Percentiles rank a stretch among this genome's conserved stretches.
Conservation (phyloP, 2,113 vertebrate genomes). For the Sprattus sprattus region DNA sequence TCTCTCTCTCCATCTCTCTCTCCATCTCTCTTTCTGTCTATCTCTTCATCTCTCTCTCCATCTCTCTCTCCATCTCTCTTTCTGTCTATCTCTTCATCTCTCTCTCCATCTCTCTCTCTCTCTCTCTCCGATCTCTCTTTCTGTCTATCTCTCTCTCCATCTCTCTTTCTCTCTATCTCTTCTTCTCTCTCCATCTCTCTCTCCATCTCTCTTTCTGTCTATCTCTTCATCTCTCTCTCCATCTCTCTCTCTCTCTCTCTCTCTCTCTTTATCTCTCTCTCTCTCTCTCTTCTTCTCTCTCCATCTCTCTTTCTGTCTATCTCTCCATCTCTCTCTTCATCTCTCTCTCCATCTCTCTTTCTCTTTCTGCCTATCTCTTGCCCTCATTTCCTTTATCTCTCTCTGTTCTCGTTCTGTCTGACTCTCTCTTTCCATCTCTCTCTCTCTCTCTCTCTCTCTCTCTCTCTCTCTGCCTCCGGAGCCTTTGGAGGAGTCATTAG, state of each 20-base stretch:
- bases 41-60: constrained; percentile 71
- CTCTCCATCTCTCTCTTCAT: too few relatives aligned
- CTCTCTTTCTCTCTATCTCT: too few relatives aligned
- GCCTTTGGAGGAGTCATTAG: constrained; percentile 99
- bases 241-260: too few relatives aligned
- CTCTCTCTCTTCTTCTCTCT: constrained; percentile 65
- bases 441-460: constrained; percentile 65
- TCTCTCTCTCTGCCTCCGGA: constrained; percentile 59
- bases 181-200: too few relatives aligned
- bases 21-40: constrained; percentile 47
- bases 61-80: constrained; percentile 65
- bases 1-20: background rate
- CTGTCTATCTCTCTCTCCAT: constrained; percentile 70
- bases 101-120: constrained; percentile 55
- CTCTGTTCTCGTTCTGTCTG: constrained; percentile 44
- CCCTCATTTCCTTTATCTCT: background rate
- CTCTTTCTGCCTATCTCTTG: too few relatives aligned
- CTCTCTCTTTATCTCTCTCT: too few relatives aligned
- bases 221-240: background rate
- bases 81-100: too few relatives aligned
- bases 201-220: too few relatives aligned
- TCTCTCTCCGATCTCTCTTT: constrained; percentile 80
- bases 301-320: constrained; percentile 88
- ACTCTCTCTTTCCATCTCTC: constrained; percentile 68
- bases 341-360: too few relatives aligned